Evolutionary conservation across 2,113 vertebrate species (phyloP).

Genomic region (Galemys pyrenaicus): DNA sequence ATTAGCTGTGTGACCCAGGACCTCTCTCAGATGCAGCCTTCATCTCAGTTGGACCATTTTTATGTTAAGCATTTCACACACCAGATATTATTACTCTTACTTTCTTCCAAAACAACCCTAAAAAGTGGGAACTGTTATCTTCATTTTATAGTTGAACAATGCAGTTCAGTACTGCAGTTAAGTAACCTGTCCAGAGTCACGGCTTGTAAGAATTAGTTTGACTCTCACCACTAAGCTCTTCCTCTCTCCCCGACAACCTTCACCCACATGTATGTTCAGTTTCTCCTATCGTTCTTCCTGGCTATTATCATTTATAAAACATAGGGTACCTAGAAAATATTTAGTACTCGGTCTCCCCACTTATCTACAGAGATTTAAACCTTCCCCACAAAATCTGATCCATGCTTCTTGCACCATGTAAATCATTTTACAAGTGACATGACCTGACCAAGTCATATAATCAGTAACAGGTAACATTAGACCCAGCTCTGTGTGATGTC

Average conservation of each 20-base stretch:
- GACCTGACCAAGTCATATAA: not conserved
- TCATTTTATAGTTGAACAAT: not conserved
- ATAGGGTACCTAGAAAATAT: not conserved
- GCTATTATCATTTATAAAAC: not conserved
- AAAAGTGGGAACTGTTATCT: not conserved
- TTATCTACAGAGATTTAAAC: not conserved
- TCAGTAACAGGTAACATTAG: not conserved
- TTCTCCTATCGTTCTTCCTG: not conserved
- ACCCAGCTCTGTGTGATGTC: not conserved
- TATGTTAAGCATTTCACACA: slow-evolving; percentile 19
- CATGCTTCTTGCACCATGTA: not conserved
- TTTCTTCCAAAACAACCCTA: not conserved
- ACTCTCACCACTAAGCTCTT: not conserved
- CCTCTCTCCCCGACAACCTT: not conserved
- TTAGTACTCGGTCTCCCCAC: not conserved
- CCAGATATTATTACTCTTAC: not conserved
- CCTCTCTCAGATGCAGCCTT: not conserved
- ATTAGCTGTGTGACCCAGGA: not conserved
- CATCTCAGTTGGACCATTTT: not conserved
- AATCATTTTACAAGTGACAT: slow-evolving; percentile 15
- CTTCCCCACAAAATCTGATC: not conserved
- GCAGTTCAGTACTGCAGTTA: not conserved
- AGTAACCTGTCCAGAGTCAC: not conserved
- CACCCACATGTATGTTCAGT: not conserved
- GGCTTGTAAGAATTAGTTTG: not conserved